A percentile compares a stretch with the other conserved stretches of the same genome.
phyloP scores from a whole-genome alignment of 2,888 invertebrate species.

The Phortica magna region DNA sequence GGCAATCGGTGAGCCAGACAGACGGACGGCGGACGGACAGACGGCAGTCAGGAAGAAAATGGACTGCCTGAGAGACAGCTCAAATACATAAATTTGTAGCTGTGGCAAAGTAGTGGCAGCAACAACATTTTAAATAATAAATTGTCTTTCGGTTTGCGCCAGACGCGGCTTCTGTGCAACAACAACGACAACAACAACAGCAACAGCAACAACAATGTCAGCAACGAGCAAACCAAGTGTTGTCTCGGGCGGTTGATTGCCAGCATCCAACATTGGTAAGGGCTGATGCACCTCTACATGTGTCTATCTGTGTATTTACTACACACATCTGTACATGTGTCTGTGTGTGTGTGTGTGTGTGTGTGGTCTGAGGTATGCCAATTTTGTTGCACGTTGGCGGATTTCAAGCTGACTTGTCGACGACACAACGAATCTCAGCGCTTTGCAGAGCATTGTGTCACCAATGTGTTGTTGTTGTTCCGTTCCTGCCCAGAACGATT shows the following conservation, averaged over 20 bases:
- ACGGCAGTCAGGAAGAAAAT: not conserved
- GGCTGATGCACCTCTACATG: no score
- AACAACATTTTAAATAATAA: conserved; percentile 35
- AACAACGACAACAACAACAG: not conserved
- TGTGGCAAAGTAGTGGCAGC: conserved; percentile 15
- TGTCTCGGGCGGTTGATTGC: not conserved
- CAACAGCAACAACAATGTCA: not conserved
- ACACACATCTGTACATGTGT: no score
- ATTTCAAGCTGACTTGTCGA: no score
- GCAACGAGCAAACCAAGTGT: not conserved
- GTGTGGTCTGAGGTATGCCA: not conserved
- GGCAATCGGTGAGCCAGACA: not conserved
- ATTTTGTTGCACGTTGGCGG: not conserved
- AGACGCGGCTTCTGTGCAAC: conserved; percentile 8
- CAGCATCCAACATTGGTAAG: no score
- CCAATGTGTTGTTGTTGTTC: no score
- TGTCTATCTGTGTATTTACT: no score
- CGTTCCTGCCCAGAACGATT: no score
- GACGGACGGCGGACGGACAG: not conserved
- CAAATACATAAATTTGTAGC: conserved; percentile 10
- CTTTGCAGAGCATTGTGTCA: no score
- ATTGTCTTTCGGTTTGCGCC: conserved; percentile 30
- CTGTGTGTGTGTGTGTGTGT: not conserved
- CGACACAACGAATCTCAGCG: no score
- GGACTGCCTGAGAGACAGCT: not conserved